These are phyloP conservation scores for Mycteria americana DNA, from an alignment of 2,797 vertebrate genomes.

Conservation along the genomic window DNA sequence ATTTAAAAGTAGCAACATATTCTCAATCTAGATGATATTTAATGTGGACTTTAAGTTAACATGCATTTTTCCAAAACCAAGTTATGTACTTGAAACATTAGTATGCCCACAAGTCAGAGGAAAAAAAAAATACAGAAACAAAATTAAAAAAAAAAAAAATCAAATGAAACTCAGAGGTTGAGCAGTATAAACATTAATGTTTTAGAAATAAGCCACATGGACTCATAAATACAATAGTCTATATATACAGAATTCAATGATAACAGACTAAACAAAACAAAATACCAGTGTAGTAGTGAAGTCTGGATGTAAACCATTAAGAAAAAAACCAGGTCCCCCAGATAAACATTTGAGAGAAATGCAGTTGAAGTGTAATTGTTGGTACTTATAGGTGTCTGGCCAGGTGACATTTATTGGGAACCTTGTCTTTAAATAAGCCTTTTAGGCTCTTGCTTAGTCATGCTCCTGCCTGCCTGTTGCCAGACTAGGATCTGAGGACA, in stretches of 20 bases:
- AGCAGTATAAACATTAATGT: background rate
- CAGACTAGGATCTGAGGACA: accelerated
- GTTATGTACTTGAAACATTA: background rate
- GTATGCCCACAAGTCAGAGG: background rate
- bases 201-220: background rate
- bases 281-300: background rate
- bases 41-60: background rate
- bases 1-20: background rate
- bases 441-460: background rate
- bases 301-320: background rate
- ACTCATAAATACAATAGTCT: background rate
- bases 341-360: background rate
- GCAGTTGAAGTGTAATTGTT: background rate
- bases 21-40: background rate
- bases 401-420: background rate
- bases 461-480: background rate
- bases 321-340: background rate
- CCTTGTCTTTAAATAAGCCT: background rate
- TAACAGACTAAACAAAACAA: background rate
- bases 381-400: accelerated
- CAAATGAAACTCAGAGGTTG: background rate
- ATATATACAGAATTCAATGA: background rate
- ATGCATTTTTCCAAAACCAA: background rate
- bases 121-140: background rate
- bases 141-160: background rate